phyloP scores from a whole-genome alignment of 2,113 vertebrate genomes.

The Gnathonemus echidnorhynchus region DNA sequence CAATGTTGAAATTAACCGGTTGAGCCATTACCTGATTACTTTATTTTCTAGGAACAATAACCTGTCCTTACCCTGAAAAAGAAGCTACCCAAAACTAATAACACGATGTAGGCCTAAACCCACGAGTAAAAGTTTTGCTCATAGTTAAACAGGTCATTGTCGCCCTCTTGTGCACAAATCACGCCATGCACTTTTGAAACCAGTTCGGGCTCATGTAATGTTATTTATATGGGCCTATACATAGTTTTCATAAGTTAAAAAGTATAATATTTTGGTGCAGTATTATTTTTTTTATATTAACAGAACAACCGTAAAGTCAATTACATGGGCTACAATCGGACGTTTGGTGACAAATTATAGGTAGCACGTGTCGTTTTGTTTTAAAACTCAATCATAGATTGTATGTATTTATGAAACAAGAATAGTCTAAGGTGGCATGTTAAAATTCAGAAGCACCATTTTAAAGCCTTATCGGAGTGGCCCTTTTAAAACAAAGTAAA shows the following conservation, averaged over 20 bases:
- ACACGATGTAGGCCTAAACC: background rate
- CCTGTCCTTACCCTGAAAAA: background rate
- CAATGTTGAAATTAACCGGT: background rate
- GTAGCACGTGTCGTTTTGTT: background rate
- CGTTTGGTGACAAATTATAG: background rate
- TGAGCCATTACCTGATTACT: background rate
- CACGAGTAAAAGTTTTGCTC: background rate
- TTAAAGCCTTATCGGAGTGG: background rate
- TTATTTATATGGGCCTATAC: background rate
- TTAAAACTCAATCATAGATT: background rate
- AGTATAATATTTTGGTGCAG: background rate
- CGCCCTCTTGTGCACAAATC: constrained; percentile 1
- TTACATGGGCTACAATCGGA: background rate
- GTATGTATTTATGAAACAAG: background rate
- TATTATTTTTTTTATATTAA: background rate
- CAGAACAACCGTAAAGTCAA: background rate
- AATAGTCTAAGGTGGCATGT: background rate
- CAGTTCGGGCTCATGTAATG: background rate
- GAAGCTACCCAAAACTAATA: background rate
- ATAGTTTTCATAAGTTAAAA: background rate
- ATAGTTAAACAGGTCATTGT: background rate
- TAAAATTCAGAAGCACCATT: background rate
- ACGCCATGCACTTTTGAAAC: background rate
- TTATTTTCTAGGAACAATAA: background rate
- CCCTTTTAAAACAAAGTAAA: background rate